These are phyloP conservation scores for Mellilla xanthometata DNA, from an alignment of 2,888 invertebrate genomes.

Conservation along the genomic window DNA sequence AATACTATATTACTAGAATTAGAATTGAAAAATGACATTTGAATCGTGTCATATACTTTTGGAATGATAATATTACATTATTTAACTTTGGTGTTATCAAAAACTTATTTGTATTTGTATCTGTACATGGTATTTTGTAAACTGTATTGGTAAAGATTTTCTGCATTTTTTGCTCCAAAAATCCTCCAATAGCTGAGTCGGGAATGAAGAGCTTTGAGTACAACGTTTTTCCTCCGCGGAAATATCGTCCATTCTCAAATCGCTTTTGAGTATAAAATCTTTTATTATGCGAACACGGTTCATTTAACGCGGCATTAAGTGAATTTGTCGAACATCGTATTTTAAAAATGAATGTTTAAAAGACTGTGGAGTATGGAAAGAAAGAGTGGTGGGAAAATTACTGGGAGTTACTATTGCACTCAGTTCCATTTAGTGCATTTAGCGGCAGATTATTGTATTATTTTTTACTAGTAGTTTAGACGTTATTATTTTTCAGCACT, in stretches of 20 bases:
- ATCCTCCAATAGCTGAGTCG: slow-evolving; percentile 42
- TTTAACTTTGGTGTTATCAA: too few species aligned
- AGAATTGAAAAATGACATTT: too few species aligned
- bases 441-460: slow-evolving; percentile 38
- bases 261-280: slow-evolving; percentile 77
- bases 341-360: slow-evolving; percentile 74
- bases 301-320: slow-evolving; percentile 80
- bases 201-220: slow-evolving; percentile 53
- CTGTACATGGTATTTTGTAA: too few species aligned
- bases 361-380: slow-evolving; percentile 59
- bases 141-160: slow-evolving; percentile 29
- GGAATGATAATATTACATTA: too few species aligned
- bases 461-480: slow-evolving; percentile 1
- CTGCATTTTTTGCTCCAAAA: slow-evolving; percentile 52
- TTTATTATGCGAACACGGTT: slow-evolving; percentile 79
- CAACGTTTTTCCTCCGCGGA: slow-evolving; percentile 60
- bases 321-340: slow-evolving; percentile 80
- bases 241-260: slow-evolving; percentile 74
- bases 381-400: slow-evolving; percentile 42
- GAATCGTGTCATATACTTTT: too few species aligned
- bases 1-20: too few species aligned
- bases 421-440: slow-evolving; percentile 49
- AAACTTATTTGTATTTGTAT: too few species aligned
- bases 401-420: slow-evolving; percentile 36
- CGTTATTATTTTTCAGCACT: too few species aligned